Conservation (phyloP, 2,888 invertebrate genomes). For the Meteorus colon region DNA sequence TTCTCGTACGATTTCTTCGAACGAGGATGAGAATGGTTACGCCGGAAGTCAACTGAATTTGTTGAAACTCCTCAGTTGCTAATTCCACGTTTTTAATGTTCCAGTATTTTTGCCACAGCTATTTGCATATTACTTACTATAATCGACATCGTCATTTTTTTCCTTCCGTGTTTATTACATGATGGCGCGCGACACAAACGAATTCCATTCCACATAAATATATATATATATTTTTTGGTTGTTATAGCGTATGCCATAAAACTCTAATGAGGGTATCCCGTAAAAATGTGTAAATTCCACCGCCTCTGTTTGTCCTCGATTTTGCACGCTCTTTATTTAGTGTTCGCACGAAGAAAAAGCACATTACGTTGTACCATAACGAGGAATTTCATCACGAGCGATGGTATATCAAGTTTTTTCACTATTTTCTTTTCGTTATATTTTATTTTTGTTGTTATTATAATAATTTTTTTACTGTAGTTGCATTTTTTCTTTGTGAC, state of each 20-base stretch:
- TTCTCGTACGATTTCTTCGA: too few relatives aligned
- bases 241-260: conserved; percentile 44
- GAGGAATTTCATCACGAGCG: conserved; percentile 41
- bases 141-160: too few relatives aligned
- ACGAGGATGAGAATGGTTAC: too few relatives aligned
- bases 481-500: neutral
- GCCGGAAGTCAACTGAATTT: too few relatives aligned
- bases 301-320: conserved; percentile 31
- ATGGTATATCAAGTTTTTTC: conserved; percentile 35
- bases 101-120: too few relatives aligned
- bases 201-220: conserved; percentile 15
- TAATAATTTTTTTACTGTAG: too few relatives aligned
- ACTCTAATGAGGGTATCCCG: conserved; percentile 52
- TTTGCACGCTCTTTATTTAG: conserved; percentile 36
- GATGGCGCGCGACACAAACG: neutral
- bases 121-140: too few relatives aligned
- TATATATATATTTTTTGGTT: conserved; percentile 20
- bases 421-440: conserved; percentile 23
- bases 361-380: conserved; percentile 35
- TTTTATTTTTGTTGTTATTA: neutral
- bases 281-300: conserved; percentile 48
- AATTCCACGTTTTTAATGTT: too few relatives aligned
- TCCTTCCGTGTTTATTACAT: neutral
- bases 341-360: conserved; percentile 19
- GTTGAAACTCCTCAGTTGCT: too few relatives aligned